Percentiles rank a stretch among this genome's conserved stretches.
phyloP scores from a whole-genome alignment of 2,888 invertebrate species.

The Nesidiocoris tenuis region DNA sequence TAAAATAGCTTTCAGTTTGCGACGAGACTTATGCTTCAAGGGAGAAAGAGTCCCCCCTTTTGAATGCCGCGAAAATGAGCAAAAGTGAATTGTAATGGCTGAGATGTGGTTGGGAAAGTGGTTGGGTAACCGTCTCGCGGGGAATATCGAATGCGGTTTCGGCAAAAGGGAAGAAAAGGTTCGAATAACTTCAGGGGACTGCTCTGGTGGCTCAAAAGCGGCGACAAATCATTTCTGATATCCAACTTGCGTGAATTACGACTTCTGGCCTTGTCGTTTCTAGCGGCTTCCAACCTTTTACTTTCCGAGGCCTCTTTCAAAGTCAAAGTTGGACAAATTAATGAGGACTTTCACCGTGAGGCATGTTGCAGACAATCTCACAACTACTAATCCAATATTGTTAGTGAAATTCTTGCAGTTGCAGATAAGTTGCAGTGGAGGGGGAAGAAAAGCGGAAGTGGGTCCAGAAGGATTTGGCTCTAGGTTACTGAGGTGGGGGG shows the following conservation, averaged over 20 bases:
- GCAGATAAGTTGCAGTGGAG: too few species aligned
- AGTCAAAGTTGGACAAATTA: conserved; percentile 22
- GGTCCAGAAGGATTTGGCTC: too few species aligned
- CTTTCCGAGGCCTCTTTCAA: background rate
- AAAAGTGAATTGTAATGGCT: background rate
- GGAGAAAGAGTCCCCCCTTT: conserved; percentile 7
- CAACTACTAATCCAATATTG: too few species aligned
- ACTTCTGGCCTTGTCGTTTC: conserved; percentile 29
- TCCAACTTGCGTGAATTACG: conserved; percentile 28
- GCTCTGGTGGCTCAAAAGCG: background rate
- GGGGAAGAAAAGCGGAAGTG: too few species aligned
- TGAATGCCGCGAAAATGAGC: conserved; percentile 1
- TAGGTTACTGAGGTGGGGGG: too few species aligned
- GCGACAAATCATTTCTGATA: conserved; percentile 29
- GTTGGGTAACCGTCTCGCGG: background rate
- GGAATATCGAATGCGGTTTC: background rate
- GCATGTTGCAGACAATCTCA: too few species aligned
- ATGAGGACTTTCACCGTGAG: conserved; percentile 7
- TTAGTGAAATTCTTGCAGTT: too few species aligned
- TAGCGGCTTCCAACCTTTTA: conserved; percentile 5
- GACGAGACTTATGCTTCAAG: background rate
- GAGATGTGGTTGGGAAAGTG: background rate
- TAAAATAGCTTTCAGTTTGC: background rate
- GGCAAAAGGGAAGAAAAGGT: background rate
- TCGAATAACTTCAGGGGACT: conserved; percentile 23